Evolutionary conservation across 2,113 vertebrate genomes (phyloP).

Genomic region (Vulpes ferrilata): DNA sequence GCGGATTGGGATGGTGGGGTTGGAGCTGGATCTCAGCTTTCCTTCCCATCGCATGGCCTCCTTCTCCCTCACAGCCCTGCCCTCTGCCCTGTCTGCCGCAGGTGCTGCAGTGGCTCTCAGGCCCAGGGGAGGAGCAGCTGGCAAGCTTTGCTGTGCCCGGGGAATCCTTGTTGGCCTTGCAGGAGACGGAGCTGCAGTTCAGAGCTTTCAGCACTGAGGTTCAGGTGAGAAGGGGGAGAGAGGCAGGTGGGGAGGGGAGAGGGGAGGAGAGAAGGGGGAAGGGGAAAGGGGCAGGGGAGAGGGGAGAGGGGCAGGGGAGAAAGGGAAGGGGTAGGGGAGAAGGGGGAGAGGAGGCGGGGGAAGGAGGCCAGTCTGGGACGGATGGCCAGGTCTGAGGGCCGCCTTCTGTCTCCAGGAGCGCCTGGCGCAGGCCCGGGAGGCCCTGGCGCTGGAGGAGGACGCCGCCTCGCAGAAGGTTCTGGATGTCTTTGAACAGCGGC

Average conservation of each 20-base stretch:
- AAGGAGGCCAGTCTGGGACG: too few relatives aligned
- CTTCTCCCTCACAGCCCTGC: not conserved
- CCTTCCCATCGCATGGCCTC: not conserved
- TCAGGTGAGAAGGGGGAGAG: slow-evolving; percentile 68
- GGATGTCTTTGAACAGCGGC: slow-evolving; percentile 87
- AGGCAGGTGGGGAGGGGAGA: not conserved
- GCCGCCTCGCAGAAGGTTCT: slow-evolving; percentile 85
- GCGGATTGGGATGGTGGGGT: not conserved
- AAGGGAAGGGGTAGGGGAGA: not conserved
- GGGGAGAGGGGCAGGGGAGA: not conserved
- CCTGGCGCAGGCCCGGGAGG: slow-evolving; percentile 81
- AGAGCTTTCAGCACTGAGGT: slow-evolving; percentile 77
- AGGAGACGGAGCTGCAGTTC: slow-evolving; percentile 76
- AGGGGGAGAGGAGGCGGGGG: not conserved
- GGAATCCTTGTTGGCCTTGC: slow-evolving; percentile 89
- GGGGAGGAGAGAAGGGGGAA: not conserved
- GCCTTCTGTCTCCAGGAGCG: slow-evolving; percentile 67
- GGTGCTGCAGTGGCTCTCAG: slow-evolving; percentile 88
- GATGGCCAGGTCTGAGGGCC: not conserved
- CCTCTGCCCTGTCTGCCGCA: slow-evolving; percentile 65
- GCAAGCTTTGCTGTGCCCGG: slow-evolving; percentile 87
- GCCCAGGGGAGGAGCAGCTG: slow-evolving; percentile 89
- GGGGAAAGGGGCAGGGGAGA: not conserved
- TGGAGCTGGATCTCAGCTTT: not conserved
- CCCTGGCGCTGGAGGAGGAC: slow-evolving; percentile 86